Evolutionary conservation across 2,113 vertebrate species (phyloP), one percentile per base, ranked within the genome.

Genomic region (Poecilia latipinna): DNA sequence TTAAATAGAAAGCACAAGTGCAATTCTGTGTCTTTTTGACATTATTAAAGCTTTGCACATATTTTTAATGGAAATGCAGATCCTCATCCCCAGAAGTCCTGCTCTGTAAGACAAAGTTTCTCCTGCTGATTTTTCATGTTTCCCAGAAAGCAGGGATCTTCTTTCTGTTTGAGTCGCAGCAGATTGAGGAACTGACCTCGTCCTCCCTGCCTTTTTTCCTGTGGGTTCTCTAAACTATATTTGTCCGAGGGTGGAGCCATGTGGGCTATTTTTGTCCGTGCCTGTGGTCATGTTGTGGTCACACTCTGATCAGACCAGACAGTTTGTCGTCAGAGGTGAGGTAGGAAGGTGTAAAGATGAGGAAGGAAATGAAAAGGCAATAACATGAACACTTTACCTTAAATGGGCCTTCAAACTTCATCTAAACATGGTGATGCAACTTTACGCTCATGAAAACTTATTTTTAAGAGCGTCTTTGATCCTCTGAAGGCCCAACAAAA

Each of bases 241-340:
- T 78, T 77, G 67, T 62, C 42, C 7, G 2, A 81, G 85, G 89
- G 89, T 81, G 86, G 88, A 86, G 76, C 74, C 65, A 61, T 71
- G 69, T 68, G 75, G 70, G 81, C 69, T 91, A 89, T 89, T 90
- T 86, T 48, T 67, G 85, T 80, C 77, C 42, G 33, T 70, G 63
- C 48, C 74, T 76, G 79, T 75, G 81, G 72, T 78, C 65, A 63
- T 87, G 76, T 90, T 82, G 75, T 79, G 84, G 80, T 83, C 63
- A 60, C 64, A 81, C 51, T 79, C 77, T 66, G 8, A 64, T 80
- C 8, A 19, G 62, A 82, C 69, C 67, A 75, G 84, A 81, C 77
- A 62, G 60, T 77, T 80, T 64, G 62, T 64, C 19, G 33, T 65
- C 19, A 65, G 19, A 28, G 63, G 2, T 57, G 51, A 57, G 51